Percentiles rank a stretch among this genome's conserved stretches.
Evolutionary conservation across 2,113 vertebrate species (phyloP).

Genomic region (Martes martes): DNA sequence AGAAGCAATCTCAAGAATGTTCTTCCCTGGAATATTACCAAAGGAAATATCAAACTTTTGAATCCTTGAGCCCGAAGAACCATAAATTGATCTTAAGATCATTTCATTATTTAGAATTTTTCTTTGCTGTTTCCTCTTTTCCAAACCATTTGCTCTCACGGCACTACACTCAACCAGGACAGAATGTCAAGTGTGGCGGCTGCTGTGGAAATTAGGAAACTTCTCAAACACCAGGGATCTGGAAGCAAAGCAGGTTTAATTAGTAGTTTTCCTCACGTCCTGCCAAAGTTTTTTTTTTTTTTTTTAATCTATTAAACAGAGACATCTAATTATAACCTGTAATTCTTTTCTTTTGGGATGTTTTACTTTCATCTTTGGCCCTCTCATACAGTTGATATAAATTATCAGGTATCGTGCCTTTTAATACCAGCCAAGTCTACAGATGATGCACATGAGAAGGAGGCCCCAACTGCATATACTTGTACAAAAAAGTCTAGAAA

Average conservation of each 20-base stretch:
- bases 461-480: neutral
- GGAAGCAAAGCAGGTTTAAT: neutral
- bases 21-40: neutral
- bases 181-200: neutral
- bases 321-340: neutral
- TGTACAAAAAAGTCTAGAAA: neutral
- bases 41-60: neutral
- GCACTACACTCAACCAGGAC: neutral
- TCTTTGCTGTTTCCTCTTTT: neutral
- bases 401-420: neutral
- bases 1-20: neutral
- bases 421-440: neutral
- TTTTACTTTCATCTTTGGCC: neutral
- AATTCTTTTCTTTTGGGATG: neutral
- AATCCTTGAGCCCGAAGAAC: neutral
- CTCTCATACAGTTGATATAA: neutral
- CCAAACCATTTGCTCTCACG: neutral
- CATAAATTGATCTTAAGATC: neutral
- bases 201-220: neutral
- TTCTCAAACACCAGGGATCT: neutral
- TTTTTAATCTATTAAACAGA: neutral
- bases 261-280: neutral
- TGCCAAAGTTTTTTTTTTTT: neutral
- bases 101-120: neutral
- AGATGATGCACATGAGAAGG: neutral